Conservation (phyloP, 2,888 invertebrate genomes). For the Oxyteleia sp. region DNA sequence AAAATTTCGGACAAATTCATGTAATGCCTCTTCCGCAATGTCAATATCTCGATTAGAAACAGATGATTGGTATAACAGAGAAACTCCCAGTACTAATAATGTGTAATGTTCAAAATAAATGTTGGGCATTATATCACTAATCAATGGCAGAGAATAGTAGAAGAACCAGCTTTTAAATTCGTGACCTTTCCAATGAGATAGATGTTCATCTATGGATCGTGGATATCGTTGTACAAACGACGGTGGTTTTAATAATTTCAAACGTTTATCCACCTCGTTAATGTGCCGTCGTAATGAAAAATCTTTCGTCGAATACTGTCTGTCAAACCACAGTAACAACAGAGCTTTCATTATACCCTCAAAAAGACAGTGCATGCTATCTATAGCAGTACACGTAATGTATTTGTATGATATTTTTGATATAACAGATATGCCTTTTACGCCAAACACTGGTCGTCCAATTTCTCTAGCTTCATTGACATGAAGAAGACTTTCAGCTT, state of each 20-base stretch:
- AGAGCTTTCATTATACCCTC: conserved; percentile 34
- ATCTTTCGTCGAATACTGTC: conserved; percentile 10
- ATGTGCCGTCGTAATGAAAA: conserved; percentile 33
- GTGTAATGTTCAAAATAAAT: conserved; percentile 4
- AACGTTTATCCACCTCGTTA: conserved; percentile 10
- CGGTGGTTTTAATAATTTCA: conserved; percentile 41
- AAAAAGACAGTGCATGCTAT: conserved; percentile 65
- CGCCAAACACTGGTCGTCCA: conserved; percentile 1
- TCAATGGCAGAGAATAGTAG: conserved; percentile 71
- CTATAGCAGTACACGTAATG: conserved; percentile 47
- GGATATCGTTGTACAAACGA: conserved; percentile 65
- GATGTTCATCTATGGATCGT: conserved; percentile 56
- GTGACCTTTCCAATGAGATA: conserved; percentile 73
- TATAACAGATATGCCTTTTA: conserved; percentile 15
- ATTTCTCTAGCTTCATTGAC: conserved; percentile 9
- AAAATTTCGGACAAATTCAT: conserved; percentile 17
- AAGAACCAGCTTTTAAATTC: conserved; percentile 73
- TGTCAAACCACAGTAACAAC: conserved; percentile 53
- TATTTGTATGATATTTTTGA: conserved; percentile 23
- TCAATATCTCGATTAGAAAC: not conserved
- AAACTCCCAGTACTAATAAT: conserved; percentile 1
- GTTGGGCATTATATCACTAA: conserved; percentile 67
- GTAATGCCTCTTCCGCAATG: not conserved
- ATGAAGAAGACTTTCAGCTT: conserved; percentile 7
- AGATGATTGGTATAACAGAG: conserved; percentile 4